Evolutionary conservation across 2,797 vertebrate species (phyloP), one percentile per base, ranked within the genome.

Genomic region (Hybognathus amarus): DNA sequence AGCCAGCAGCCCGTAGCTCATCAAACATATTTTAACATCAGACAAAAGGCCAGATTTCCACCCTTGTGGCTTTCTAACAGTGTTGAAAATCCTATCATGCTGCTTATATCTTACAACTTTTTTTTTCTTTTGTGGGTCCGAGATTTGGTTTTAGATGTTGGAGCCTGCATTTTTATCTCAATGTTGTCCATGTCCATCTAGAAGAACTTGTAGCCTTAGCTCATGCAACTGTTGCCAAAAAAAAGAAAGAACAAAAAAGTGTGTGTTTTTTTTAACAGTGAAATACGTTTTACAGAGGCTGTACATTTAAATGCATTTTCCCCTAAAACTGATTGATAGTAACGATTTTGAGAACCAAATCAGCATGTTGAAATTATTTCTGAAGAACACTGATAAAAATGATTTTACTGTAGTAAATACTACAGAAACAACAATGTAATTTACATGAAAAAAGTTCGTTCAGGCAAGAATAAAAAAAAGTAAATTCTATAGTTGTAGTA

Each of bases 1-100:
- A 93, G 91, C 88, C 92, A 91, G 76, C 90, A 92, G 92, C 93
- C 90, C 24, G 12, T 80, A 88, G 90, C 93, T 94, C 92, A 94
- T 94, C 93, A 93, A 90, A 87, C 90, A 92, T 87, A 93, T 93
- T 93, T 92, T 90, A 94, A 92, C 91, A 73, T 89, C 92, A 93
- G 91, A 94, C 93, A 95, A 94, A 93, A 93, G 91, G 89, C 87
- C 66, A 93, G 89, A 92, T 93, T 93, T 94, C 88, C 91, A 88
- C 88, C 90, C 88, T 91, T 88, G 90, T 91, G 91, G 88, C 88
- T 91, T 90, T 87, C 88, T 75, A 93, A 91, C 91, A 89, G 91
- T 83, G 91, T 91, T 92, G 90, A 93, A 93, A 93, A 93, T 93
- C 90, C 89, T 86, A 86, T 91, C 91, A 90, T 92, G 90, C 89